A percentile compares a stretch with the other conserved stretches of the same genome.
Conservation (phyloP, 2,113 vertebrate species). For the Istiophorus platypterus region DNA sequence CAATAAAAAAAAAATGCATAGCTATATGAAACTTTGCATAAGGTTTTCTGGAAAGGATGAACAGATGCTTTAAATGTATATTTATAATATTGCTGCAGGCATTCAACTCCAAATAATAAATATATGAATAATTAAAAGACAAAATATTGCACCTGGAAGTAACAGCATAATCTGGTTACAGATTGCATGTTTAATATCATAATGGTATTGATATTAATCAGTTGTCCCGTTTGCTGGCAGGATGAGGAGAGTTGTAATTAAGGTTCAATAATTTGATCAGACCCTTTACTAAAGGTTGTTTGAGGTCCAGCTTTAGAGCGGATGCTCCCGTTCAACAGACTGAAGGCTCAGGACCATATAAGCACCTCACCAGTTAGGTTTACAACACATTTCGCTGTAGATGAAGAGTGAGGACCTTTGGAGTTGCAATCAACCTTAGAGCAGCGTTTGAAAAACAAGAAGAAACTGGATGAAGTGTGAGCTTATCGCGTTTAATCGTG, state of each 20-base stretch:
- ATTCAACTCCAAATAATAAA: neutral
- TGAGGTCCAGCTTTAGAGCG: neutral
- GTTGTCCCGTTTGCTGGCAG: neutral
- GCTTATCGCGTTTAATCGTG: no score
- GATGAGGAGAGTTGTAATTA: neutral
- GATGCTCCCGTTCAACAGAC: neutral
- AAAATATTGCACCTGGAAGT: neutral
- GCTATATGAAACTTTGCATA: no score
- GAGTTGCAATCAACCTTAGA: neutral
- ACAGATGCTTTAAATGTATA: no score
- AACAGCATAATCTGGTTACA: neutral
- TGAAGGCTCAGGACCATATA: neutral
- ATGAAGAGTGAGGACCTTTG: neutral
- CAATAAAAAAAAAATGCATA: no score
- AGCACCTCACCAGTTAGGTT: neutral
- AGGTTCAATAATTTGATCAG: neutral
- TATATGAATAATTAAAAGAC: neutral
- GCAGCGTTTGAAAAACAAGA: no score
- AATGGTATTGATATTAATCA: neutral
- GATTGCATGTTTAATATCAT: neutral
- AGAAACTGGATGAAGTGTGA: neutral
- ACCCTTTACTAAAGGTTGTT: neutral
- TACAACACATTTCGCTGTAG: neutral
- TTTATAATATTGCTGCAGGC: no score
- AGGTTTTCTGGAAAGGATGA: no score